A percentile compares a stretch with the other conserved stretches of the same genome.
These are phyloP conservation scores for Hemistola chrysoprasaria DNA, from an alignment of 2,888 invertebrate genomes.

Conservation along the genomic window DNA sequence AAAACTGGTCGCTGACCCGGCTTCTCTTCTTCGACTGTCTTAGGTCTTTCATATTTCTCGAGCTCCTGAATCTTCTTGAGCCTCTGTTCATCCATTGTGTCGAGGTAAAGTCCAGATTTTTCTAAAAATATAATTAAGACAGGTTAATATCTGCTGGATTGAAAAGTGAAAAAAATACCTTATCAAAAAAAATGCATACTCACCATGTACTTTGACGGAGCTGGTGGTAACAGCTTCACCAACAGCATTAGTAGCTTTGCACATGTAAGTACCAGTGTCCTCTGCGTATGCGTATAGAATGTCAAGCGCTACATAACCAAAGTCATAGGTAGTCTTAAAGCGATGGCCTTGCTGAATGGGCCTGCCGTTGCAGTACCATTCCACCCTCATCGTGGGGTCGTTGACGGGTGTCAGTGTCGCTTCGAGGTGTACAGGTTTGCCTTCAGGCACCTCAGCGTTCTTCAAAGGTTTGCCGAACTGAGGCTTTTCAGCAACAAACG, in stretches of 20 bases:
- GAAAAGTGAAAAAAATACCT: slow-evolving; percentile 7
- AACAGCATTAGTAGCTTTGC: slow-evolving; percentile 96
- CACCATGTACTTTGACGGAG: slow-evolving; percentile 92
- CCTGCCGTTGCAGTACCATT: slow-evolving; percentile 98
- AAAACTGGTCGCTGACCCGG: slow-evolving; percentile 93
- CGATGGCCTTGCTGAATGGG: slow-evolving; percentile 97
- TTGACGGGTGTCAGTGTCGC: slow-evolving; percentile 98
- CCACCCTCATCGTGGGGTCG: slow-evolving; percentile 98
- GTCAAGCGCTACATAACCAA: slow-evolving; percentile 98
- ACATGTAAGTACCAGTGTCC: slow-evolving; percentile 98
- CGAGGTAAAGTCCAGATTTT: slow-evolving; percentile 91
- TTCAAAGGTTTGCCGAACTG: slow-evolving; percentile 94
- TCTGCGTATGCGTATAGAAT: slow-evolving; percentile 98
- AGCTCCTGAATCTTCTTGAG: slow-evolving; percentile 93
- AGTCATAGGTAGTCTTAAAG: slow-evolving; percentile 98
- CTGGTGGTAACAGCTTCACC: slow-evolving; percentile 98
- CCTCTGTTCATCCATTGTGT: slow-evolving; percentile 95
- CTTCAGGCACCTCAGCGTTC: slow-evolving; percentile 93
- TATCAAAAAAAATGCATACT: slow-evolving; percentile 39
- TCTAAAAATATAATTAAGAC: slow-evolving; percentile 73
- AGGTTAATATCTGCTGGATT: background rate
- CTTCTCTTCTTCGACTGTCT: slow-evolving; percentile 88
- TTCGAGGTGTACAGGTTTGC: slow-evolving; percentile 94
- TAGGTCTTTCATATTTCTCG: slow-evolving; percentile 90
- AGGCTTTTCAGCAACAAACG: slow-evolving; percentile 90